These are phyloP conservation scores for Sitta europaea DNA, from an alignment of 2,113 vertebrate genomes.

Conservation along the genomic window DNA sequence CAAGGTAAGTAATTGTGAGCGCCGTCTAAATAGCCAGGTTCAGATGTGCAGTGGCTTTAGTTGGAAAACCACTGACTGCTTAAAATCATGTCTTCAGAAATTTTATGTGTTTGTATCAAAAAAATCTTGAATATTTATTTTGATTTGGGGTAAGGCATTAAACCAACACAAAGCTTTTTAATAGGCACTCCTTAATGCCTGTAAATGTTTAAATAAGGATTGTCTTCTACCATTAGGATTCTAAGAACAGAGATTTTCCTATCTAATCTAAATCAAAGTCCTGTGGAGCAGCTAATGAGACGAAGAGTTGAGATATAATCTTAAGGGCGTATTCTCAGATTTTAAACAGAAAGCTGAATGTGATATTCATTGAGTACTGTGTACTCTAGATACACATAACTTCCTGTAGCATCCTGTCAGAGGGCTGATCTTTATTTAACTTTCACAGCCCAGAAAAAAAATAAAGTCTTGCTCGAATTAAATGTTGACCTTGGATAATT, in stretches of 20 bases:
- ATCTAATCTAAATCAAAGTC: background rate
- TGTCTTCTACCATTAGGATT: background rate
- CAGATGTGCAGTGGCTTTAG: background rate
- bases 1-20: background rate
- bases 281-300: background rate
- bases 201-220: background rate
- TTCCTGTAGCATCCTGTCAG: background rate
- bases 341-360: background rate
- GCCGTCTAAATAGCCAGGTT: background rate
- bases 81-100: background rate
- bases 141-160: background rate
- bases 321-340: background rate
- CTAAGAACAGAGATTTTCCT: background rate
- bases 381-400: background rate
- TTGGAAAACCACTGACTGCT: background rate
- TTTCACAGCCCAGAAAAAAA: background rate
- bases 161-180: background rate
- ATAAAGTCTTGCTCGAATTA: background rate
- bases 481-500: background rate
- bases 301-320: background rate
- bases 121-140: background rate
- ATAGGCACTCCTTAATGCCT: background rate
- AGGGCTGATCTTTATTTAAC: background rate
- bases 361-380: background rate
- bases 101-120: background rate